phyloP scores from a whole-genome alignment of 2,888 invertebrate species.

The Xestia rhomboidea region DNA sequence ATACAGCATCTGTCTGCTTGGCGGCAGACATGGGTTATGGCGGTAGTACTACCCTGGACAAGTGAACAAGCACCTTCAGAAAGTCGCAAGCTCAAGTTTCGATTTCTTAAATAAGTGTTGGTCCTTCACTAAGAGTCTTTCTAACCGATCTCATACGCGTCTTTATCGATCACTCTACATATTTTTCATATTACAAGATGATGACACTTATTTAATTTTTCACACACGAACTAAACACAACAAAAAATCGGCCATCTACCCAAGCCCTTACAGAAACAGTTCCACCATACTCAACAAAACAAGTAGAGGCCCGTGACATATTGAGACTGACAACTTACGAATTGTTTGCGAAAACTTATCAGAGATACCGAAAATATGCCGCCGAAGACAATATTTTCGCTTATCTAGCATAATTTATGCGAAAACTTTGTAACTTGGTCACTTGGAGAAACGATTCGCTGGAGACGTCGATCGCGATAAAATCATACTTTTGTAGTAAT shows the following conservation, averaged over 20 bases:
- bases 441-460: constrained; percentile 84
- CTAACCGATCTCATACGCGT: background rate
- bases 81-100: too few relatives aligned
- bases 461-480: constrained; percentile 85
- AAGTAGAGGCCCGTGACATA: constrained; percentile 69
- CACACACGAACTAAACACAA: background rate
- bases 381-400: constrained; percentile 89
- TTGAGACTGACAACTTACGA: constrained; percentile 76
- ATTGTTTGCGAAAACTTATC: constrained; percentile 85
- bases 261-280: background rate
- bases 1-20: too few relatives aligned
- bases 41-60: too few relatives aligned
- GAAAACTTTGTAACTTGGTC: constrained; percentile 87
- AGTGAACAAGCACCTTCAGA: too few relatives aligned
- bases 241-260: background rate
- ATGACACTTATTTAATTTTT: background rate
- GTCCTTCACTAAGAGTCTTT: background rate
- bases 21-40: too few relatives aligned
- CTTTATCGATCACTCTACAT: background rate
- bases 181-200: too few relatives aligned
- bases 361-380: constrained; percentile 86
- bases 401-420: constrained; percentile 89
- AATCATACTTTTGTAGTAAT: constrained; percentile 72
- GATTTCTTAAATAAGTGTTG: too few relatives aligned
- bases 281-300: constrained; percentile 39